Conservation (phyloP, 2,113 vertebrate species). For the Hippocampus guttulatus region DNA sequence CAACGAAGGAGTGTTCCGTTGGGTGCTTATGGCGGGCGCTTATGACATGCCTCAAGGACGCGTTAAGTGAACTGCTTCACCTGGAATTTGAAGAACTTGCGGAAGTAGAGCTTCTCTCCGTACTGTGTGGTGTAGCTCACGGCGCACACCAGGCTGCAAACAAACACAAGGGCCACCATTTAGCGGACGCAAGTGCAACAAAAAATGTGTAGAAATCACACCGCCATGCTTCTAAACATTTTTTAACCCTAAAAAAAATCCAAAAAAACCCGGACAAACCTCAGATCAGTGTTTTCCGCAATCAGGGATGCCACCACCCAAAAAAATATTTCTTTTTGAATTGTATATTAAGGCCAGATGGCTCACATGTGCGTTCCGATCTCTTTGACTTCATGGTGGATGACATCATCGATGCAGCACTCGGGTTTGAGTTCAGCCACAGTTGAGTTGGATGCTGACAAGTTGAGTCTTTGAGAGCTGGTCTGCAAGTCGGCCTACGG, state of each 20-base stretch:
- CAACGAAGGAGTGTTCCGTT: neutral
- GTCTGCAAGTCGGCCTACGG: slow-evolving; percentile 94
- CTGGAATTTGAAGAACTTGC: slow-evolving; percentile 99
- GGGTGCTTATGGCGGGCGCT: slow-evolving; percentile 29
- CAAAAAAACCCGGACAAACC: neutral
- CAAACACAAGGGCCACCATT: neutral
- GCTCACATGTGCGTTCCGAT: slow-evolving; percentile 97
- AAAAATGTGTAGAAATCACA: neutral
- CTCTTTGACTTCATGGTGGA: slow-evolving; percentile 98
- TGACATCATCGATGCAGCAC: slow-evolving; percentile 96
- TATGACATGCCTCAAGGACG: slow-evolving; percentile 60
- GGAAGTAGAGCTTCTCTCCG: slow-evolving; percentile 98
- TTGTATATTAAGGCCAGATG: neutral
- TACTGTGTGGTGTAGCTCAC: slow-evolving; percentile 94
- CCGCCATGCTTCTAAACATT: neutral
- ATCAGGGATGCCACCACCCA: no score
- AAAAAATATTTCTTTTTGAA: neutral
- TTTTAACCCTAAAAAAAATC: neutral
- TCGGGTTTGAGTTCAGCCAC: slow-evolving; percentile 91
- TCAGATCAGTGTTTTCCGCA: no score
- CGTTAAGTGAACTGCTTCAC: slow-evolving; percentile 61
- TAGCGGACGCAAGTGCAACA: neutral
- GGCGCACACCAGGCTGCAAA: slow-evolving; percentile 89
- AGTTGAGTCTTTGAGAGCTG: slow-evolving; percentile 95
- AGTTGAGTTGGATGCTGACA: slow-evolving; percentile 90